Evolutionary conservation across 1,140 invertebrate species (phyloP), one percentile per base, ranked within the genome.

Genomic region (Drosophila teissieri): DNA sequence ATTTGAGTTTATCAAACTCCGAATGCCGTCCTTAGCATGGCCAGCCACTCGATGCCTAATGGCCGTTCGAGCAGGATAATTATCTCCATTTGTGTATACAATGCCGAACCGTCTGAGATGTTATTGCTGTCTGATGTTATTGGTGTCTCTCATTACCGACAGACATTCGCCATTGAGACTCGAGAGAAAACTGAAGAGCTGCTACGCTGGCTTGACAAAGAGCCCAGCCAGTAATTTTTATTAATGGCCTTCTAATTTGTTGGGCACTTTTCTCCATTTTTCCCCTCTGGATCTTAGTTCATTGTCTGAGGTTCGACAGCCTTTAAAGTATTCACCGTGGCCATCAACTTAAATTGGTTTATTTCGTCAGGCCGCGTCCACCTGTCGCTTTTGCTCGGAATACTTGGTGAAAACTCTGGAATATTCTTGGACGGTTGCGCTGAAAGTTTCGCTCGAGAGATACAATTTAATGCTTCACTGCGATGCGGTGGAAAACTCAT

Each of bases 391-490:
- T 46, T 48, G 15, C 39, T 2, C 7, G 42, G 31, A 52, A 53
- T 49, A 27, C 52, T 27, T 48, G 44, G 57, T 48, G 42, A 17
- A 72, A 70, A 46, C 46, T 24, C 45, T 12, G 40, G 55, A 73
- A 73, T 73, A 61, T 69, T 49, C 69, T 39, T 45, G 48, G 46
- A 67, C 80, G 81, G 58, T 86, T 78, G 80, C 58, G 45, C 15
- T 65, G 48, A 54, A 75, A 70, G 76, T 56, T 68, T 53, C 31
- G 46, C 31, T 15, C 69, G 78, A 57, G 76, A 84, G 73, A 84
- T 78, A 89, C 84, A 89, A 88, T 88, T 88, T 88, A 88, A 89
- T 89, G 84, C 73, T 74, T 84, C 68, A 84, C 62, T 89, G 83
- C 67, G 46, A 49, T 62, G 63, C 40, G 75, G 70, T 42, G 65